These are phyloP conservation scores for Burhinus bistriatus DNA, from an alignment of 2,113 vertebrate genomes.

Conservation along the genomic window DNA sequence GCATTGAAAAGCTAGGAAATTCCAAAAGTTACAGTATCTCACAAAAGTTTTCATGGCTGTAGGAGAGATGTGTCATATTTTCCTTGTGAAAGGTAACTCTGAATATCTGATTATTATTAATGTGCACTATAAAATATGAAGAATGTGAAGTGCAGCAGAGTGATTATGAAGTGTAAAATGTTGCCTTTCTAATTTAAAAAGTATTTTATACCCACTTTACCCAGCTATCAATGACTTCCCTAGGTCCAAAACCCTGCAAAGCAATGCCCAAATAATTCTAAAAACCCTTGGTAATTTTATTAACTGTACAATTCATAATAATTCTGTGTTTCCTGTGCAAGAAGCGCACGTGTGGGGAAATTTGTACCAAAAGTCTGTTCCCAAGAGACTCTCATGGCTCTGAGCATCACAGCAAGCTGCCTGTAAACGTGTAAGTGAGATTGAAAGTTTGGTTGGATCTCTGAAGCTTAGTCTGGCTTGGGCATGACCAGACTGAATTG, in stretches of 20 bases:
- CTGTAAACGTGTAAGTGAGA: not conserved
- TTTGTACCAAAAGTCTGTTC: not conserved
- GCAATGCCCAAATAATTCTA: not conserved
- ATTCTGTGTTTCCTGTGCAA: not conserved
- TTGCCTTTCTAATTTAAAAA: not conserved
- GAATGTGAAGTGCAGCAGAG: not conserved
- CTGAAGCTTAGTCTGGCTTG: not conserved
- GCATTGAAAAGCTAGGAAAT: constrained; percentile 10
- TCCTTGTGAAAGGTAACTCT: not conserved
- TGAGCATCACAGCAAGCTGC: not conserved
- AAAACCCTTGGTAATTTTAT: not conserved
- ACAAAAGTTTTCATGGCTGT: not conserved
- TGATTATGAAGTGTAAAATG: not conserved
- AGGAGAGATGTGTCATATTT: not conserved
- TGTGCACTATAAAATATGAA: not conserved
- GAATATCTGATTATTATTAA: not conserved
- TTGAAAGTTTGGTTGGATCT: not conserved
- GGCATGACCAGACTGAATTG: fast-evolving
- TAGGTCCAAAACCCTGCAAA: not conserved
- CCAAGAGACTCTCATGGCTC: not conserved
- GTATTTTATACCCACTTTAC: not conserved
- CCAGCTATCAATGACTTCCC: not conserved
- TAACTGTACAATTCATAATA: not conserved
- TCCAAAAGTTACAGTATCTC: not conserved
- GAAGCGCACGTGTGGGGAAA: not conserved